These are phyloP conservation scores for Rhogogaster chlorosoma DNA, from an alignment of 2,888 invertebrate genomes.

Conservation along the genomic window DNA sequence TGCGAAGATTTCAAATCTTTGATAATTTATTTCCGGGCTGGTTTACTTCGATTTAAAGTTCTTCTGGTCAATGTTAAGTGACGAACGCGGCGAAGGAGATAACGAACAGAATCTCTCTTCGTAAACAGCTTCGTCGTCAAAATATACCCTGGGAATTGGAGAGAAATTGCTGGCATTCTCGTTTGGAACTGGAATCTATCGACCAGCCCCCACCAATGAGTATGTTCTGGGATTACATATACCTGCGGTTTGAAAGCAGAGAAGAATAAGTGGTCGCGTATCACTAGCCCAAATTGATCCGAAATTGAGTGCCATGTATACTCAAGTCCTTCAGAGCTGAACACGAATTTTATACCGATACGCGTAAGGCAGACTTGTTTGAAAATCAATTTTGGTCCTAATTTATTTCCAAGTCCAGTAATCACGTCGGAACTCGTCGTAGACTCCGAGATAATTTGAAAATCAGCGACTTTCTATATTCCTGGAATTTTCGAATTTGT, in stretches of 20 bases:
- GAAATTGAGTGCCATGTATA: neutral
- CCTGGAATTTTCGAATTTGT: neutral
- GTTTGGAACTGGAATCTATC: neutral
- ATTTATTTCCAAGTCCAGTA: neutral
- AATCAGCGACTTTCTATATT: neutral
- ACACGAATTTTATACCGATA: neutral
- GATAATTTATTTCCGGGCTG: slow-evolving; percentile 6
- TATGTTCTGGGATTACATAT: neutral
- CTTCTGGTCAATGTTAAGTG: neutral
- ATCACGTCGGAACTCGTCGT: neutral
- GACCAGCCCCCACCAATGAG: neutral
- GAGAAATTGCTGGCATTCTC: neutral
- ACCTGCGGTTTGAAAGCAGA: neutral
- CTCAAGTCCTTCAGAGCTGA: neutral
- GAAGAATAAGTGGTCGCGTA: neutral
- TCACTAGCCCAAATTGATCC: neutral
- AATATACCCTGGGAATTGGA: slow-evolving; percentile 1
- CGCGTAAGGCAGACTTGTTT: neutral
- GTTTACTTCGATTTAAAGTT: neutral
- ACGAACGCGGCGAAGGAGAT: neutral
- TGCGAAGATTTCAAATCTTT: neutral
- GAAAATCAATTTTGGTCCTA: neutral
- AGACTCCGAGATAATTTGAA: neutral
- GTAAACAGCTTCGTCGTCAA: neutral
- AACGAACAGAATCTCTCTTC: slow-evolving; percentile 11